phyloP scores from a whole-genome alignment of 2,888 invertebrate species.

The Drosophila picticornis region DNA sequence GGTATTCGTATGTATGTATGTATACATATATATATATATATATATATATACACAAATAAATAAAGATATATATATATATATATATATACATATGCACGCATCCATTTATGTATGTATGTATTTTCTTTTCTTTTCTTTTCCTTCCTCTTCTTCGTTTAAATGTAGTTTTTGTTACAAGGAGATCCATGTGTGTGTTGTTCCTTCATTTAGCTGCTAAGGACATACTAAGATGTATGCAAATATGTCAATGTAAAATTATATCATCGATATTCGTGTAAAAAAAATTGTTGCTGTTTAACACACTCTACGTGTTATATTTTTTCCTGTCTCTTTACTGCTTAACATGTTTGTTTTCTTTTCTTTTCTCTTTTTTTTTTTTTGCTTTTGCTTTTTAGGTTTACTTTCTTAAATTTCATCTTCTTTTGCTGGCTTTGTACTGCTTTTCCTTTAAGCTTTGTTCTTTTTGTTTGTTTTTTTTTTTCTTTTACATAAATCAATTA shows the following conservation, averaged over 20 bases:
- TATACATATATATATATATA: background rate
- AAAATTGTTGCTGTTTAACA: slow-evolving; percentile 37
- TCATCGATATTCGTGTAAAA: slow-evolving; percentile 17
- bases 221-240: slow-evolving; percentile 30
- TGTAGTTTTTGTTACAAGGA: slow-evolving; percentile 60
- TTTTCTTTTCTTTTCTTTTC: slow-evolving; percentile 20
- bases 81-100: slow-evolving; percentile 1
- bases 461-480: background rate
- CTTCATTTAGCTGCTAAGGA: slow-evolving; percentile 35
- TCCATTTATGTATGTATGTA: slow-evolving; percentile 34
- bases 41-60: too few relatives aligned
- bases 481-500: background rate
- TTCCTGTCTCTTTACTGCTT: slow-evolving; percentile 27
- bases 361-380: background rate
- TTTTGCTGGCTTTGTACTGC: slow-evolving; percentile 46
- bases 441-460: slow-evolving; percentile 22
- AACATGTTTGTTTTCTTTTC: background rate
- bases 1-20: slow-evolving; percentile 24
- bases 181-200: slow-evolving; percentile 54
- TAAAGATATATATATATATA: slow-evolving; percentile 9
- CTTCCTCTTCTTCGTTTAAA: slow-evolving; percentile 25
- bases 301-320: slow-evolving; percentile 15
- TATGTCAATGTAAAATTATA: slow-evolving; percentile 26
- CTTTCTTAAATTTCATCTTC: background rate
- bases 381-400: background rate